phyloP scores from a whole-genome alignment of 2,113 vertebrate genomes.

The Girardinichthys multiradiatus region DNA sequence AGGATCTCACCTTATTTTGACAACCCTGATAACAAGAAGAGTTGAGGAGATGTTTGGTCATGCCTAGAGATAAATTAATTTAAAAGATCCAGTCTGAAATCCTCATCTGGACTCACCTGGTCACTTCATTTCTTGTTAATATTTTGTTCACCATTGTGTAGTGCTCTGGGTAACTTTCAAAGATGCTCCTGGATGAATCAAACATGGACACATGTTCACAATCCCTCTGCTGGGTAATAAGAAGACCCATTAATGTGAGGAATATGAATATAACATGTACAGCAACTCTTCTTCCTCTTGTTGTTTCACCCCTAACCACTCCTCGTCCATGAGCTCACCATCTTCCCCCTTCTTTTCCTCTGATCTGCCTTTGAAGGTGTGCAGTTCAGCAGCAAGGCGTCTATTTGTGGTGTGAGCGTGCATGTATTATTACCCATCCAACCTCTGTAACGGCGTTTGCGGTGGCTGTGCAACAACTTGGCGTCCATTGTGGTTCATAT shows the following conservation, averaged over 20 bases:
- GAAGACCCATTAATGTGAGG: conserved; percentile 62
- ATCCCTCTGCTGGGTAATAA: conserved; percentile 59
- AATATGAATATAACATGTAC: conserved; percentile 59
- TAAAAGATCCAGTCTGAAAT: conserved; percentile 20
- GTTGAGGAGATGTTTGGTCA: background rate
- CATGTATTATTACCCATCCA: conserved; percentile 54
- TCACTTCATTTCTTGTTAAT: conserved; percentile 41
- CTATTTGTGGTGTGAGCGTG: conserved; percentile 54
- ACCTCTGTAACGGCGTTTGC: conserved; percentile 12
- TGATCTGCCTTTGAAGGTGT: conserved; percentile 47
- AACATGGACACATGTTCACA: conserved; percentile 78
- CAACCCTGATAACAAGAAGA: conserved; percentile 4
- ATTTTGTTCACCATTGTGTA: conserved; percentile 4
- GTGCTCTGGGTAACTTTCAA: conserved; percentile 79
- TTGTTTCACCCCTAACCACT: conserved; percentile 6
- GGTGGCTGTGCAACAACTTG: conserved; percentile 20
- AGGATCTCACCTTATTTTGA: too few species aligned
- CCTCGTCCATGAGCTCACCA: conserved; percentile 31
- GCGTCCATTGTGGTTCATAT: conserved; percentile 37
- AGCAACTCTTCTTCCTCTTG: conserved; percentile 41
- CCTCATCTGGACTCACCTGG: conserved; percentile 11
- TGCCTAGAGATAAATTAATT: background rate
- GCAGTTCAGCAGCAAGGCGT: conserved; percentile 13
- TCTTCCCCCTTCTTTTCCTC: conserved; percentile 17
- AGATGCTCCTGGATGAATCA: conserved; percentile 57